Base-by-base conservation (phyloP, 1,140 invertebrate species). In the Sitophilus oryzae region DNA sequence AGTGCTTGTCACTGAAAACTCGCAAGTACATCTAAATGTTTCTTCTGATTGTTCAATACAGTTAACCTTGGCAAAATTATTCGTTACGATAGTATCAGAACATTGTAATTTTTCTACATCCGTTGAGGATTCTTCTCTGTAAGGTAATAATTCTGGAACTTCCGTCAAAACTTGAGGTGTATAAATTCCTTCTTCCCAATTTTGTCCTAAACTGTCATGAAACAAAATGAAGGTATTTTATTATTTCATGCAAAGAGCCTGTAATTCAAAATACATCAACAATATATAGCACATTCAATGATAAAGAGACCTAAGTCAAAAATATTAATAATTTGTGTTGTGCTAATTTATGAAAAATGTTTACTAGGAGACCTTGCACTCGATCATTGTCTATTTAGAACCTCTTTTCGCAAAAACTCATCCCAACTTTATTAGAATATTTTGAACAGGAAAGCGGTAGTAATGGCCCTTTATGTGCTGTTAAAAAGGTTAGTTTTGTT, bases 141-240 rank as follows among this genome's bases (percentile, higher is more conserved):
- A 53, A 8, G 66, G 64, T 10, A 68, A 35, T n/a, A 71, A 50
- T 21, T 61, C 63, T 14, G 59, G n/a, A 10, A 60, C 56, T 62
- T 67, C 66, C 34, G 60, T 49, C 34, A 71, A 50, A n/a, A 52
- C 47, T 50, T 64, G 47, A 3, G 52, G 23, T 22, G 52, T 56
- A 40, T 58, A 69, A n/a, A 68, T 48, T 22, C 66, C 62, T 60
- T 69, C 66, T 44, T 66, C 59, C 69, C 69, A 71, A 18, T 54
- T 54, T 46, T 56, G 54, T 15, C 68, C 66, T 53, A 71, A 64
- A 41, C 69, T 69, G 52, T 25, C n/a, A n/a, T n/a, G n/a, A n/a
- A n/a, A n/a, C n/a, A n/a, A 58, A 52, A 30, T 6, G 11, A 30
- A 6, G 5, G 25, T 30, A 6, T 30, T 30, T 6, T 30, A 30